phyloP scores from a whole-genome alignment of 2,113 vertebrate genomes.

The Cacatua alba region DNA sequence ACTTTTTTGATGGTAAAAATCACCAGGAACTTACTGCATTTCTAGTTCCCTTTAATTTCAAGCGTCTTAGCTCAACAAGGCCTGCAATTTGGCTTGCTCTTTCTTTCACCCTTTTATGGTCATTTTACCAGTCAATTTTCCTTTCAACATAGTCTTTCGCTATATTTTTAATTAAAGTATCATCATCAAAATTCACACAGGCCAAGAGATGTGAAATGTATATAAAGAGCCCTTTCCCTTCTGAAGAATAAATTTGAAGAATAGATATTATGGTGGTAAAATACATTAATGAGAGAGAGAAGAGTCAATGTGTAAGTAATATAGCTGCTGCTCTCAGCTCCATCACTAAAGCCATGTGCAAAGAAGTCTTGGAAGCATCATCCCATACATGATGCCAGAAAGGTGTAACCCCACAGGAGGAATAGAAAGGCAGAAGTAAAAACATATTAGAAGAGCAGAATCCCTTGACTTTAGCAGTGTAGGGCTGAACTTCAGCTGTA shows the following conservation, averaged over 20 bases:
- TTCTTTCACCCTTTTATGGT: background rate
- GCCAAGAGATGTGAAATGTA: background rate
- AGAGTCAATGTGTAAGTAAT: background rate
- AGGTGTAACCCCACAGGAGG: background rate
- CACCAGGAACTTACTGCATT: background rate
- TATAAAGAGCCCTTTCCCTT: background rate
- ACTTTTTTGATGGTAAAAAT: background rate
- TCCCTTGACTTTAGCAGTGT: background rate
- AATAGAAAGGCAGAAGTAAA: background rate
- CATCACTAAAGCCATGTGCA: accelerated
- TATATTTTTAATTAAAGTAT: background rate
- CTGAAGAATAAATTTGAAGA: background rate
- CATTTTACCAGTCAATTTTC: background rate
- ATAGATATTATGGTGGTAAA: background rate
- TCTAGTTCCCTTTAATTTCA: background rate
- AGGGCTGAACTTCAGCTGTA: background rate
- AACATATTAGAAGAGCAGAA: background rate
- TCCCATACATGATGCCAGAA: background rate
- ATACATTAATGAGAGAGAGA: background rate
- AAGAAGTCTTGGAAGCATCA: background rate
- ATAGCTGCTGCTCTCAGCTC: background rate
- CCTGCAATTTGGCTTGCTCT: background rate
- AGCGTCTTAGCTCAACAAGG: background rate
- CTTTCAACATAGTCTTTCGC: background rate
- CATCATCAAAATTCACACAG: background rate